Base-by-base conservation (phyloP, 30 jellyfish, hydroid and myxozoan species). In the Rhopilema esculentum region DNA sequence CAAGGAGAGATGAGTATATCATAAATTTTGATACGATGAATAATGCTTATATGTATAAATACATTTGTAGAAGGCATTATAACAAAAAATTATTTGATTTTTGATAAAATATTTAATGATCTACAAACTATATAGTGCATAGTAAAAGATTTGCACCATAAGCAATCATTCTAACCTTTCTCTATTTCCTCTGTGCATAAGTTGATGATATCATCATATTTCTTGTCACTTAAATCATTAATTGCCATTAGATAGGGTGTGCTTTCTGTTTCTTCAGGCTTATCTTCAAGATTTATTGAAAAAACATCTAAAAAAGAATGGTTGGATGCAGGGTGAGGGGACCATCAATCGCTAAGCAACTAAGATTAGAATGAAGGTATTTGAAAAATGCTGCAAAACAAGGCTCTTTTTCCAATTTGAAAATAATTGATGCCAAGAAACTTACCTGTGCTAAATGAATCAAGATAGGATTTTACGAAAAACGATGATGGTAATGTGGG, bases 371-470 rank as follows among this genome's bases (percentile, higher is more conserved):
- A 12, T 40, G 6, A 40, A 40, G 57, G 6, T 2, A 40, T 40
- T 40, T 40, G 12, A 40, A 40, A 40, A 40, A 12, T 2, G 57
- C 9, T 40, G 12, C 9, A 40, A 40, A 40, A 40, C 57, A 2
- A 40, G 9, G 57, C 57, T 2, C 57, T 12, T n/a, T n/a, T n/a
- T n/a, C n/a, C n/a, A n/a, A n/a, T n/a, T n/a, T n/a, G n/a, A n/a
- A n/a, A n/a, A n/a, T n/a, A n/a, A n/a, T n/a, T n/a, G n/a, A n/a
- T n/a, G n/a, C n/a, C n/a, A n/a, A n/a, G n/a, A n/a, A n/a, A n/a
- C n/a, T n/a, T n/a, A n/a, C n/a, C n/a, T n/a, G n/a, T n/a, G n/a
- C 83, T 53, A 70, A 95, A 95, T 16, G 99, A 95, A 57, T 95
- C 99, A 48, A 95, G 76, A 66, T 95, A 95, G 16, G 99, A 91